Base-by-base conservation (phyloP, 2,888 invertebrate species). In the Neoscelio sp. region DNA sequence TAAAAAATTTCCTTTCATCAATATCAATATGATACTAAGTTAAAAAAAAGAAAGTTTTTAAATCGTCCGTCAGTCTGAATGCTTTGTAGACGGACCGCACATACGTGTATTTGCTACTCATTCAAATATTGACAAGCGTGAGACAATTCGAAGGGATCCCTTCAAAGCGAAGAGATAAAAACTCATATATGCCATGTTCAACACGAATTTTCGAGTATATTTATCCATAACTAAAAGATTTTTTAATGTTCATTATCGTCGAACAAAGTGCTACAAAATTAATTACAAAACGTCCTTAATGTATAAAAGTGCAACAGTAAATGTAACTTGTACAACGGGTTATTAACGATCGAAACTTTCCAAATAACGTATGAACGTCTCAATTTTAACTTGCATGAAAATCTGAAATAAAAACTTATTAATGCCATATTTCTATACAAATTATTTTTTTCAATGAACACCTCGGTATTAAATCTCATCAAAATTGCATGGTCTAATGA, bases 41-140 rank as follows among this genome's bases (percentile, higher is more conserved):
- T 40, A 5, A 35, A 50, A 62, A 35, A 5, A 35, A 50, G 52
- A 35, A 7, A 6, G 0, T 28, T 42, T 13, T 50, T n/a, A 8
- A 52, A 44, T 71, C 23, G 33, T n/a, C 10, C 50, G 42, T 48
- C 35, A 6, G 33, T 44, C 33, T 20, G 5, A 28, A 60, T 18
- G 46, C 73, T 64, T 74, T 74, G 58, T 33, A 30, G 20, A 35
- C 50, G 20, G 18, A 38, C 65, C 65, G 64, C 64, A 33, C 50
- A 46, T 76, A 67, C 76, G 38, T 35, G 44, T 77, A 65, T 77
- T 76, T 77, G 20, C 67, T 60, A 52, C 65, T 60, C 78, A 74
- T 74, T 62, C 68, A 74, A 78, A 74, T 78, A 78, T 68, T 74
- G 73, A 73, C 64, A 74, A 52, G 68, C 68, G 64, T 74, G 73